phyloP scores from a whole-genome alignment of 2,888 invertebrate species.

The Ctenicera cuprea region DNA sequence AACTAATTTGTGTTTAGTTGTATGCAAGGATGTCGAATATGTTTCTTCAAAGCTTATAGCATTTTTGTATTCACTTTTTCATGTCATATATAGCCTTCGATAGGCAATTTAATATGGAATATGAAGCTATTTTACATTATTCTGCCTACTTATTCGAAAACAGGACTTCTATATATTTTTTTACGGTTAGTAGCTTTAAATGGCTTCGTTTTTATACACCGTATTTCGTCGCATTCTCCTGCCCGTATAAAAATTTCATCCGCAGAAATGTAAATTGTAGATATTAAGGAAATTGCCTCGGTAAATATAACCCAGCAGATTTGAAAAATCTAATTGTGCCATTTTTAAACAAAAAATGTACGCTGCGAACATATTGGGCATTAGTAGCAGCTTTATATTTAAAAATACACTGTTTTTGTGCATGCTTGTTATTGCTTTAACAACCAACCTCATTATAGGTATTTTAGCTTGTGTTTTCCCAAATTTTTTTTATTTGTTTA shows the following conservation, averaged over 20 bases:
- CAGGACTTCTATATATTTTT: conserved; percentile 5
- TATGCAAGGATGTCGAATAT: no score
- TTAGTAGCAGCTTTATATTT: neutral
- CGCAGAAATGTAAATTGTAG: conserved; percentile 26
- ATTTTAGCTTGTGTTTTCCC: neutral
- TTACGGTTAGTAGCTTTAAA: conserved; percentile 15
- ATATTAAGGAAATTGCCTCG: conserved; percentile 27
- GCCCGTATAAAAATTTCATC: conserved; percentile 18
- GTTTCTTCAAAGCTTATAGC: no score
- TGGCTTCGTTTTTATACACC: conserved; percentile 17
- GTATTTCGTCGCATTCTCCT: conserved; percentile 10
- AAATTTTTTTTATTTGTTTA: no score
- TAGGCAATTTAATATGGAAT: conserved; percentile 9
- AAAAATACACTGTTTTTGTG: neutral
- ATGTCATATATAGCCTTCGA: neutral
- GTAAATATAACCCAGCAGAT: conserved; percentile 11
- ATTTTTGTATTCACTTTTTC: no score
- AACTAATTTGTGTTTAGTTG: no score
- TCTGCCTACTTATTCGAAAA: neutral
- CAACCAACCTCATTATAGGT: neutral
- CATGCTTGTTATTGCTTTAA: neutral
- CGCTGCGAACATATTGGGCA: conserved; percentile 4
- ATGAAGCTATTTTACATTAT: neutral
- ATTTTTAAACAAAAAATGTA: conserved; percentile 3
- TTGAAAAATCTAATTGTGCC: conserved; percentile 14